Percentiles rank a stretch among this genome's conserved stretches.
Conservation (phyloP, 2,113 vertebrate genomes). For the Urocynchramus pylzowi region DNA sequence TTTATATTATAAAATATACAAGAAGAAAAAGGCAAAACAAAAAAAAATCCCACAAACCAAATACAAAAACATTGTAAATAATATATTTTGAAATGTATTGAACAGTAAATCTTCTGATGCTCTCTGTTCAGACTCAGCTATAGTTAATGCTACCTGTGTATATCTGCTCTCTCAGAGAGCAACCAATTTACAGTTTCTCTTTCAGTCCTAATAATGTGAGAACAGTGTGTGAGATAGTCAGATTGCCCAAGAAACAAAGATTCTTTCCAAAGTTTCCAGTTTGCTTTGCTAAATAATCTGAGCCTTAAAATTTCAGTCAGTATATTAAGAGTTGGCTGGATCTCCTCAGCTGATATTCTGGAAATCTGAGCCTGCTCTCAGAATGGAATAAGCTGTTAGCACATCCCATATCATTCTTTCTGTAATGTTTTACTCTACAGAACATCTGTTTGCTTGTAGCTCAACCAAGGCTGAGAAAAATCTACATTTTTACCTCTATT, state of each 20-base stretch:
- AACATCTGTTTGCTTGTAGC: not conserved
- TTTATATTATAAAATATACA: not conserved
- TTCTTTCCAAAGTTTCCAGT: not conserved
- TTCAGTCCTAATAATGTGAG: not conserved
- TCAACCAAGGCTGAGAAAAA: not conserved
- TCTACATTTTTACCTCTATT: not conserved
- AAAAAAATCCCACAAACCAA: not conserved
- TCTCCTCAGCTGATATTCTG: not conserved
- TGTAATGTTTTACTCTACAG: not conserved
- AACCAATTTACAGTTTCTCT: not conserved
- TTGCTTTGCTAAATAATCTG: not conserved
- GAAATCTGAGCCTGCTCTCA: not conserved
- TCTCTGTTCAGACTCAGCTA: accelerated
- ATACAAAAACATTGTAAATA: not conserved
- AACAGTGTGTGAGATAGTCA: not conserved
- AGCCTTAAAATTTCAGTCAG: not conserved
- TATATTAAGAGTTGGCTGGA: not conserved
- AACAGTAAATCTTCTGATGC: not conserved
- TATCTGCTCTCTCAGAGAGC: not conserved
- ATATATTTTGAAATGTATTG: not conserved
- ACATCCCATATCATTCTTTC: not conserved
- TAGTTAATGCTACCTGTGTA: not conserved
- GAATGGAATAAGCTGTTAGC: not conserved
- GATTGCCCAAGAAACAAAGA: not conserved
- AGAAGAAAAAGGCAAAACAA: not conserved